These are phyloP conservation scores for sheep (Ovis aries) DNA, from an alignment of 2,113 vertebrate genomes.

Conservation along the genomic window ARS-UI_Ramb_v3.0 NC_056068.1:18262001-18262500, in stretches of 20 bases:
- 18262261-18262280: not conserved
- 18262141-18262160: not conserved
- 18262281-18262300: not conserved
- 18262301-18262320: not conserved
- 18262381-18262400: not conserved
- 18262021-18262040: not conserved
- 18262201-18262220: slow-evolving; percentile 8
- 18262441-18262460: not conserved
- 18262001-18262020: not conserved
- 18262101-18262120: not conserved
- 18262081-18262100: not conserved
- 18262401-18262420: not conserved
- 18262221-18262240: not conserved
- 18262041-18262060: not conserved
- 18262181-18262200: not conserved
- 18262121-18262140: not conserved
- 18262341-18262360: not conserved
- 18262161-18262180: not conserved
- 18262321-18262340: not conserved
- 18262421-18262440: not conserved
- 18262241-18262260: not conserved
- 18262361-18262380: not conserved
- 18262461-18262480: not conserved
- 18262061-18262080: not conserved
- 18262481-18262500: not conserved